Evolutionary conservation across 2,113 vertebrate genomes (phyloP).

Genomic region (Erinaceus europaeus): DNA sequence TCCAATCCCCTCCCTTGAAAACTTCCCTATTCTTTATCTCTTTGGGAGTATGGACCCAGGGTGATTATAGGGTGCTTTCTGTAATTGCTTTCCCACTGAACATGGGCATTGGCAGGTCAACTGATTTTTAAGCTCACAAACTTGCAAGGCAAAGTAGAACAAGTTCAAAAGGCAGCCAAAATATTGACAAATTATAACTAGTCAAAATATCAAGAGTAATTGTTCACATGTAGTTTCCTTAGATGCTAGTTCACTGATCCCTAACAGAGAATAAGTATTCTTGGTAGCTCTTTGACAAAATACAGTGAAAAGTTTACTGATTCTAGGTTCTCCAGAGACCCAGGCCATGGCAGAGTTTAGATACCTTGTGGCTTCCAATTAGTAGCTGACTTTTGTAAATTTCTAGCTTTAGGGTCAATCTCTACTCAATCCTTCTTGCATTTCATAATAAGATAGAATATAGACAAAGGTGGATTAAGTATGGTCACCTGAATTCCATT

Average conservation of each 20-base stretch:
- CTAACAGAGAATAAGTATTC: constrained; percentile 21
- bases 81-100: too few relatives aligned
- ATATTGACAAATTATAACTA: background rate
- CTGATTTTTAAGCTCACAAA: background rate
- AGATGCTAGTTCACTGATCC: constrained; percentile 7
- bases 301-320: background rate
- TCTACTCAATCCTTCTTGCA: background rate
- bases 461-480: background rate
- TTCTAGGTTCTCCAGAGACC: background rate
- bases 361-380: background rate
- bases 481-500: background rate
- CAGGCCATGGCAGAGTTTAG: background rate
- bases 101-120: too few relatives aligned
- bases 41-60: too few relatives aligned
- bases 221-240: background rate
- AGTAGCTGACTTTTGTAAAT: background rate
- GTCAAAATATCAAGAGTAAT: background rate
- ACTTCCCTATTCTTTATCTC: too few relatives aligned
- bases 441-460: background rate
- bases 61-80: too few relatives aligned
- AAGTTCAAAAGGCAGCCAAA: constrained; percentile 11
- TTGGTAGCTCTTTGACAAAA: background rate
- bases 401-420: background rate
- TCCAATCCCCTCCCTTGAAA: too few relatives aligned
- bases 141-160: constrained; percentile 2